Conservation (phyloP, 2,113 vertebrate species). For the Periophthalmodon schlosseri region DNA sequence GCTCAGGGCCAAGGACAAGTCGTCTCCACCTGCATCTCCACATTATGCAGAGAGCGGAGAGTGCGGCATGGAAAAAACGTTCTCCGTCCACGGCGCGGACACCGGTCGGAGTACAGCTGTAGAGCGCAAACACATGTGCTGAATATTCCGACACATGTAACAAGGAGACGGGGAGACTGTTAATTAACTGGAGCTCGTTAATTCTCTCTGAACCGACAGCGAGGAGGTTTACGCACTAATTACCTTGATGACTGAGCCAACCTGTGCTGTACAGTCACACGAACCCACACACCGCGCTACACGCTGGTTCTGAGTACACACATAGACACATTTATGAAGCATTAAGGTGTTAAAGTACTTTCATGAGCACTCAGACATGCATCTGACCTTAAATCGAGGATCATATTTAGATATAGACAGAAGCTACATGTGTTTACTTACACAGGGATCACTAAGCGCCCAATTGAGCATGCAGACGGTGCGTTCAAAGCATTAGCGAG, state of each 20-base stretch:
- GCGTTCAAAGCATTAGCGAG: neutral
- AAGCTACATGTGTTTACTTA: neutral
- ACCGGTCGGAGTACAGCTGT: slow-evolving; percentile 44
- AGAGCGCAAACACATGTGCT: slow-evolving; percentile 49
- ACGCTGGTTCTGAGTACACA: slow-evolving; percentile 52
- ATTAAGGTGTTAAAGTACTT: slow-evolving; percentile 60
- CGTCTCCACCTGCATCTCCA: slow-evolving; percentile 39
- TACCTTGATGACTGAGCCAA: slow-evolving; percentile 73
- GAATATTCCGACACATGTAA: slow-evolving; percentile 74
- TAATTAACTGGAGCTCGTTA: slow-evolving; percentile 76
- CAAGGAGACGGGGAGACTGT: slow-evolving; percentile 71
- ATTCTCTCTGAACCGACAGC: slow-evolving; percentile 78
- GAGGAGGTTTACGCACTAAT: slow-evolving; percentile 75
- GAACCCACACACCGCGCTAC: slow-evolving; percentile 37
- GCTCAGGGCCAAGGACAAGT: slow-evolving; percentile 37
- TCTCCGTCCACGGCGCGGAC: slow-evolving; percentile 21
- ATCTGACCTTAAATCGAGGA: slow-evolving; percentile 48
- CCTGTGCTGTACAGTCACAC: slow-evolving; percentile 39
- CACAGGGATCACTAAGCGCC: neutral
- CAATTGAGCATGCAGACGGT: neutral
- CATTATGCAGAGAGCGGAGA: slow-evolving; percentile 54
- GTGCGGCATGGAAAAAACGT: slow-evolving; percentile 18
- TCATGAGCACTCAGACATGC: slow-evolving; percentile 20
- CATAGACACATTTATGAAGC: slow-evolving; percentile 36
- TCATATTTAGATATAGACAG: slow-evolving; percentile 35